These are phyloP conservation scores for Geopemphigus sp. DNA, from an alignment of 1,140 invertebrate species.

Conservation along the genomic window DNA sequence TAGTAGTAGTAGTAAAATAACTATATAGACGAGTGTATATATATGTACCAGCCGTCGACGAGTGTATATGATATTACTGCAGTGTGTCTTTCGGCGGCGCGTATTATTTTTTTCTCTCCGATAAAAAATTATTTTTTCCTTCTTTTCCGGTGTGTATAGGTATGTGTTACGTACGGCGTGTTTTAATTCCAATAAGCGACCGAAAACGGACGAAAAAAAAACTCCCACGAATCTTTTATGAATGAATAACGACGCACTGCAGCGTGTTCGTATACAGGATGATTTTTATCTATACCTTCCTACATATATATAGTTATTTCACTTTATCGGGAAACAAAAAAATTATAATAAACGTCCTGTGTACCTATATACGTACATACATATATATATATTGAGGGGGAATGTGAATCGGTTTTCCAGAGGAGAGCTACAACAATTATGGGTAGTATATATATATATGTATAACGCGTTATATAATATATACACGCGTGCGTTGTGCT, in stretches of 20 bases:
- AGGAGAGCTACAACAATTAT: neutral
- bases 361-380: too few relatives aligned
- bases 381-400: too few relatives aligned
- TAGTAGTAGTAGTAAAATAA: conserved; percentile 16
- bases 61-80: neutral
- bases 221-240: conserved; percentile 49
- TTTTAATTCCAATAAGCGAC: conserved; percentile 32
- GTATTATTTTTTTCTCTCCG: neutral
- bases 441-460: too few relatives aligned
- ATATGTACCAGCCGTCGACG: too few relatives aligned
- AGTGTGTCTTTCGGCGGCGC: too few relatives aligned
- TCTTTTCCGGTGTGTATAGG: conserved; percentile 8
- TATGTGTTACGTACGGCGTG: neutral
- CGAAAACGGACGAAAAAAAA: conserved; percentile 24
- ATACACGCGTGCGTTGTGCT: neutral
- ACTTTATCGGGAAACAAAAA: conserved; percentile 9
- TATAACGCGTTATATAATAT: too few relatives aligned
- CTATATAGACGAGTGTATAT: neutral
- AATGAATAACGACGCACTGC: conserved; percentile 32
- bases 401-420: conserved; percentile 29
- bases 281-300: conserved; percentile 8
- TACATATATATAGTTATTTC: neutral
- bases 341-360: neutral
- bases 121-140: conserved; percentile 19
- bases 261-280: neutral